Evolutionary conservation across 2,797 vertebrate species (phyloP), one percentile per base, ranked within the genome.

Genomic region (Adrianichthys oophorus): DNA sequence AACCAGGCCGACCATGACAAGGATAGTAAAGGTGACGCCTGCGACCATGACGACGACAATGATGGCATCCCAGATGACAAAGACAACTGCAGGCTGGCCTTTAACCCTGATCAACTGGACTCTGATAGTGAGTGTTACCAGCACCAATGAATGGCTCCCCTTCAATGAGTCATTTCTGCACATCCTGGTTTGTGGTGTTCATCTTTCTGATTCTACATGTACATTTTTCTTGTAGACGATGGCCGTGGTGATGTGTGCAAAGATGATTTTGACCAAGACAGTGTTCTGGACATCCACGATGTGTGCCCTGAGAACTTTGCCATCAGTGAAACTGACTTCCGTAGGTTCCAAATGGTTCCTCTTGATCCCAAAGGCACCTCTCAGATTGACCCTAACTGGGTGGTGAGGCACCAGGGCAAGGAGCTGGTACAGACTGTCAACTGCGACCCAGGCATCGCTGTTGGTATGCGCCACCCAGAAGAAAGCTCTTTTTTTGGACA

Each of bases 1-100:
- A 99, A 99, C 90, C 97, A 99, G 88, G 97, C 90, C 1, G 97
- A 99, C 83, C 98, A 99, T 1, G 98, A 99, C 79, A 98, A 99
- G 65, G 98, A 99, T 18, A 97, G 98, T 74, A 98, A 97, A 88
- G 98, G 98, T 37, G 97, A 99, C 6, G 97, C 94, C 66, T 99
- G 98, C 41, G 98, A 99, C 88, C 94, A 97, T 0, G 98, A 99
- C 19, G 98, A 99, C 15, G 97, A 99, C 84, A 98, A 99, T 8
- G 97, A 99, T 1, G 97, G 96, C 37, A 90, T 99, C 68, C 96
- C 97, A 21, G 98, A 99, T 65, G 95, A 99, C 41, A 97, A 92
- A 85, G 98, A 99, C 80, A 99, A 99, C 85, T 99, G 97, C 72
- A 90, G 97, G 71, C 85, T 99, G 62, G 95, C 92, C 69, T 90